These are phyloP conservation scores for Nemopilema nomurai DNA, from an alignment of 30 jellyfish, hydroid and myxozoan genomes.

Conservation along the genomic window DNA sequence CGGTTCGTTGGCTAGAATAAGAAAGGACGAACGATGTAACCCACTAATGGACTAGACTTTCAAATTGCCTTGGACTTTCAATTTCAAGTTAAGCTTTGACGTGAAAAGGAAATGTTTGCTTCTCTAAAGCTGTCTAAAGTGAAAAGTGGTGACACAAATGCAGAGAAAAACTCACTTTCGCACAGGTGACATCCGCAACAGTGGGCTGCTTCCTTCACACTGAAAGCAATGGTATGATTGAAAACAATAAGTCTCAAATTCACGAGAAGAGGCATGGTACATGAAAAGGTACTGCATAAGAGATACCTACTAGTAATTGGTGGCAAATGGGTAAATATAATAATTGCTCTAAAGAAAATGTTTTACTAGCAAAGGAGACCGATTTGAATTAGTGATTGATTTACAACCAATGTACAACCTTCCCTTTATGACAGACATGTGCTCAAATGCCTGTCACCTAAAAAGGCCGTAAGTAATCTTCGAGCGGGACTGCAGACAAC, in stretches of 20 bases:
- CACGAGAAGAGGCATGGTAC: too few relatives aligned
- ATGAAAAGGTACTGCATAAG: too few relatives aligned
- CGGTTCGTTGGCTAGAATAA: conserved; percentile 78
- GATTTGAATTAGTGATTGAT: background rate
- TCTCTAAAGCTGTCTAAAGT: too few relatives aligned
- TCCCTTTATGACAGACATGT: conserved; percentile 30
- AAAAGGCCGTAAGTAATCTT: background rate
- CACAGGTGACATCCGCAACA: conserved; percentile 52
- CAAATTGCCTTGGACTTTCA: too few relatives aligned
- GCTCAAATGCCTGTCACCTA: conserved; percentile 27
- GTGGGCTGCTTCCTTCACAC: conserved; percentile 83
- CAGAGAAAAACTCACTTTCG: conserved; percentile 34
- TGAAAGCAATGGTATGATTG: conserved; percentile 45
- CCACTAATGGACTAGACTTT: too few relatives aligned
- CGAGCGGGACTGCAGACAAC: background rate
- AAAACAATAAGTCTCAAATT: too few relatives aligned
- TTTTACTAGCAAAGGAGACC: too few relatives aligned
- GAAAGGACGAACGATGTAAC: background rate
- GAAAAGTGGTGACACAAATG: background rate
- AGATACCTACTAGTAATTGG: too few relatives aligned
- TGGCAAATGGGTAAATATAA: too few relatives aligned
- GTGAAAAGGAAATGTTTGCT: too few relatives aligned
- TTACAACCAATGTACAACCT: conserved; percentile 7
- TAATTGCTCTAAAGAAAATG: background rate
- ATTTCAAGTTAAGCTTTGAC: too few relatives aligned